Conservation (phyloP, 2,113 vertebrate species). For the Gymnobelideus leadbeateri region DNA sequence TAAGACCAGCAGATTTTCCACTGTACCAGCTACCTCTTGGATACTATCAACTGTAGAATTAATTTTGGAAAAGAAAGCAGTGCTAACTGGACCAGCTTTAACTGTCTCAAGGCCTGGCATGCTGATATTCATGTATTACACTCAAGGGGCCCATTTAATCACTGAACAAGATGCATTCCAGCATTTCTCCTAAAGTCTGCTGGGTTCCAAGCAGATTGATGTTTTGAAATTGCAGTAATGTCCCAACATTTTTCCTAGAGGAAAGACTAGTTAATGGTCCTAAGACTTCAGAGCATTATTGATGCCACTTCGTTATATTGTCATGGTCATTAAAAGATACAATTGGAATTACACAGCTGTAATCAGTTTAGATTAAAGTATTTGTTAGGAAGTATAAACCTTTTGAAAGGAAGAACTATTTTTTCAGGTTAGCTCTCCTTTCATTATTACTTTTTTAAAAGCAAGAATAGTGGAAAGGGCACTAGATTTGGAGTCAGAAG, state of each 20-base stretch:
- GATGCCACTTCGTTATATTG: rapidly evolving
- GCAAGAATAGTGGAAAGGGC: background rate
- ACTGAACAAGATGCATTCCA: background rate
- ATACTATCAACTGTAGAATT: rapidly evolving
- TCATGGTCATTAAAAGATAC: background rate
- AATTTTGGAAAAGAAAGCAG: background rate
- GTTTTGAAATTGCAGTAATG: background rate
- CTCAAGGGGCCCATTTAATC: background rate
- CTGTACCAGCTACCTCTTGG: background rate
- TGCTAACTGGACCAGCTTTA: background rate
- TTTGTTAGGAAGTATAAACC: background rate
- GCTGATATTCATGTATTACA: background rate
- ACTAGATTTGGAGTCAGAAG: background rate
- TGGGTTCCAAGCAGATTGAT: background rate
- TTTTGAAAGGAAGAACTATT: background rate
- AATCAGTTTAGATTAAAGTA: too few relatives aligned
- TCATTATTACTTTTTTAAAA: background rate
- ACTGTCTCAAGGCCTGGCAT: background rate
- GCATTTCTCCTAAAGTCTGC: background rate
- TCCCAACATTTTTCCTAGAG: background rate
- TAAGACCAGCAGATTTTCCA: background rate
- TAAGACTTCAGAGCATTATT: background rate
- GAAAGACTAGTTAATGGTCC: background rate
- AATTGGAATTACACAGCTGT: background rate
- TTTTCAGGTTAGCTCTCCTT: background rate